Evolutionary conservation across 2,888 invertebrate species (phyloP).

Genomic region (Melieria omissa): DNA sequence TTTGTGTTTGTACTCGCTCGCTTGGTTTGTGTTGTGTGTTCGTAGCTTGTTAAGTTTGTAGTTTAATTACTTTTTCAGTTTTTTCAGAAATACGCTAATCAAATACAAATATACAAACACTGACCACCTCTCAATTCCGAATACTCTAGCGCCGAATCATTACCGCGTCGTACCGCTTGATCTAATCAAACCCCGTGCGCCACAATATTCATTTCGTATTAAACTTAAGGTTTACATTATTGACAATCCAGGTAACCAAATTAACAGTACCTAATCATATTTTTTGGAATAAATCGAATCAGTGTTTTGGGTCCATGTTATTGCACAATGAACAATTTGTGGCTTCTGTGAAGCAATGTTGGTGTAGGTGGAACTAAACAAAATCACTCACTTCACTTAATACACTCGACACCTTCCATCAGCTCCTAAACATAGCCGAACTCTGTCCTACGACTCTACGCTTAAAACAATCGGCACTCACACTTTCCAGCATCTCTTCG

Average conservation of each 20-base stretch:
- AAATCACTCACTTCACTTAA: no score
- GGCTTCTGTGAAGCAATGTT: no score
- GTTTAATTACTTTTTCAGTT: slow-evolving; percentile 45
- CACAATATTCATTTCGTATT: slow-evolving; percentile 65
- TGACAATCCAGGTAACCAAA: slow-evolving; percentile 63
- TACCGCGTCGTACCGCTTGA: slow-evolving; percentile 73
- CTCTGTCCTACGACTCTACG: no score
- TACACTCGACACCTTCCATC: no score
- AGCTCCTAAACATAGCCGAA: no score
- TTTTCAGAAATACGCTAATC: slow-evolving; percentile 37
- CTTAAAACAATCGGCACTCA: no score
- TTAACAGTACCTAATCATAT: neutral
- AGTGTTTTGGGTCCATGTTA: no score
- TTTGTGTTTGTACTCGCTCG: slow-evolving; percentile 42
- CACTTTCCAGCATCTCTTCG: no score
- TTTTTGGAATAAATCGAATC: no score
- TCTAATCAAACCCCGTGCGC: slow-evolving; percentile 65
- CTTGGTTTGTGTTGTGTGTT: slow-evolving; percentile 27
- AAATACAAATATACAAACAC: neutral
- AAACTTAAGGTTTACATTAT: slow-evolving; percentile 61
- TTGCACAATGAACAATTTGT: no score
- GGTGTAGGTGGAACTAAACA: no score
- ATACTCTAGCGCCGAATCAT: slow-evolving; percentile 63
- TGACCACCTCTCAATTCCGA: neutral
- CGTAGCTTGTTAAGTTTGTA: slow-evolving; percentile 12